Conservation (phyloP, 2,888 invertebrate genomes). For the Drosophila mayaguana region DNA sequence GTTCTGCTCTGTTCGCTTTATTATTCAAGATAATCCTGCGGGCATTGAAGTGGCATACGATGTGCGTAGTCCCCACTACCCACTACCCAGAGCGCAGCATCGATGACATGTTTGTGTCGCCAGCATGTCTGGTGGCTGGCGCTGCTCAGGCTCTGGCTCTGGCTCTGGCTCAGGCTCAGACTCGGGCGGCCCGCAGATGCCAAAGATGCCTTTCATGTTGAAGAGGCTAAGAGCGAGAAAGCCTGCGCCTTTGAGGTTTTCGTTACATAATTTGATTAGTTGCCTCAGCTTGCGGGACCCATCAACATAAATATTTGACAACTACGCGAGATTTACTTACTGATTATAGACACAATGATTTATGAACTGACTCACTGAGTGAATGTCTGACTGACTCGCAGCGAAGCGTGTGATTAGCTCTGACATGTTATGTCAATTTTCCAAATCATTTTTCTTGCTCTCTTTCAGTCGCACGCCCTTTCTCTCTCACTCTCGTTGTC, state of each 20-base stretch:
- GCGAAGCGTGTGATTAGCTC: slow-evolving; percentile 74
- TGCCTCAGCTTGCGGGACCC: slow-evolving; percentile 49
- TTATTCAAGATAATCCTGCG: slow-evolving; percentile 81
- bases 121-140: slow-evolving; percentile 67
- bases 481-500: neutral
- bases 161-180: no score
- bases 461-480: neutral
- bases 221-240: slow-evolving; percentile 9
- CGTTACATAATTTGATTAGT: slow-evolving; percentile 80
- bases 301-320: slow-evolving; percentile 76
- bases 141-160: neutral
- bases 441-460: slow-evolving; percentile 70
- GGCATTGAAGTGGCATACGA: slow-evolving; percentile 70
- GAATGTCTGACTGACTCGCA: slow-evolving; percentile 42
- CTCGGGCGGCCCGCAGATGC: slow-evolving; percentile 45
- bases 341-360: slow-evolving; percentile 75
- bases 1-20: slow-evolving; percentile 50
- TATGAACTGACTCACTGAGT: slow-evolving; percentile 59
- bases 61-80: slow-evolving; percentile 46
- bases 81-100: slow-evolving; percentile 46
- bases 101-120: slow-evolving; percentile 81
- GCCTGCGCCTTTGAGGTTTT: slow-evolving; percentile 46
- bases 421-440: slow-evolving; percentile 77
- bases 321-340: slow-evolving; percentile 72
- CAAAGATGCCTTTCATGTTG: slow-evolving; percentile 35